Conservation (phyloP, 2,113 vertebrate genomes). For the Trinectes maculatus region DNA sequence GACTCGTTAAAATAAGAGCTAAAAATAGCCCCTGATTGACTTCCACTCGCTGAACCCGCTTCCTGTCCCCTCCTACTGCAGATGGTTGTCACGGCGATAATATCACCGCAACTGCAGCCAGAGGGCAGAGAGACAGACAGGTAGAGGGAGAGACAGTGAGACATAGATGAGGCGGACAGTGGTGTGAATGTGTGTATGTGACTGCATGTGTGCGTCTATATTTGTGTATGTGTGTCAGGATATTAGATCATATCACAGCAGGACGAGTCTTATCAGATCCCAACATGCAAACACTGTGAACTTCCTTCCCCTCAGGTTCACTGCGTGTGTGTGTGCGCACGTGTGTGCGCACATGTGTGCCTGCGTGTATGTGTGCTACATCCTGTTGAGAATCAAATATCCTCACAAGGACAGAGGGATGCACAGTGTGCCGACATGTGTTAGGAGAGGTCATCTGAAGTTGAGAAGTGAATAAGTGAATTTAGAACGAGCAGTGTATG, state of each 20-base stretch:
- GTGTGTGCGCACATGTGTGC: too few species aligned
- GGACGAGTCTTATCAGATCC: slow-evolving; percentile 61
- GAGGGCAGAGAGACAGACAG: not conserved
- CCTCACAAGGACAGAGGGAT: slow-evolving; percentile 30
- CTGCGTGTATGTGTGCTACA: slow-evolving; percentile 16
- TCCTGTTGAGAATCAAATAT: slow-evolving; percentile 53
- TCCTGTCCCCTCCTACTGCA: slow-evolving; percentile 43
- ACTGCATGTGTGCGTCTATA: slow-evolving; percentile 15
- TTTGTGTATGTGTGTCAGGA: slow-evolving; percentile 39
- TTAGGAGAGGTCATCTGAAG: slow-evolving; percentile 8
- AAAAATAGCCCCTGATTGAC: slow-evolving; percentile 52
- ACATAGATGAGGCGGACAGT: not conserved
- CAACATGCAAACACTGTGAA: slow-evolving; percentile 61
- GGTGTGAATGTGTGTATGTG: slow-evolving; percentile 6
- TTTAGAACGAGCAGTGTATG: too few species aligned
- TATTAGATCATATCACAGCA: slow-evolving; percentile 62
- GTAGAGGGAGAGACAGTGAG: not conserved
- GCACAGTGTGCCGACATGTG: slow-evolving; percentile 16
- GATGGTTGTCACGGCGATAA: slow-evolving; percentile 49
- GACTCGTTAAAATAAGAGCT: slow-evolving; percentile 7
- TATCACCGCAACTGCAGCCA: slow-evolving; percentile 8
- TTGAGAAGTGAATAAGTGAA: slow-evolving; percentile 14
- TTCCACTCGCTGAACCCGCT: slow-evolving; percentile 42
- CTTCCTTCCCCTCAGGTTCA: slow-evolving; percentile 36
- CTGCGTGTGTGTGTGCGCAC: slow-evolving; percentile 20